Percentiles rank a stretch among this genome's conserved stretches.
Evolutionary conservation across 1,140 invertebrate species (phyloP).

Genomic region (Drosophila tropicalis): DNA sequence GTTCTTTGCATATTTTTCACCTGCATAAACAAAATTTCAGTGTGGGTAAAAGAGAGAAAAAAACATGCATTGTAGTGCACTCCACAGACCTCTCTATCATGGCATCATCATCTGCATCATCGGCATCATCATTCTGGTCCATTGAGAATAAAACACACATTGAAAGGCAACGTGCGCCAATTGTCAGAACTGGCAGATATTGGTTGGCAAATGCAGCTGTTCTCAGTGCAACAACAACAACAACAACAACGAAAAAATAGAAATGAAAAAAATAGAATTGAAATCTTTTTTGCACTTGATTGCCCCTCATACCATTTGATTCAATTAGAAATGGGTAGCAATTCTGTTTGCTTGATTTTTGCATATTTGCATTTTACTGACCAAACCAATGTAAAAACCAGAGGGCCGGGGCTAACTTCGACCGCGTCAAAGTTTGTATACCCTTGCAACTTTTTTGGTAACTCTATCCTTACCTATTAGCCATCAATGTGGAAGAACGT

Average conservation of each 20-base stretch:
- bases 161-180: slow-evolving; percentile 69
- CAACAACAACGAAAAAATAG: slow-evolving; percentile 23
- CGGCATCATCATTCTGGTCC: slow-evolving; percentile 28
- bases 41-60: not conserved
- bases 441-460: too few species aligned
- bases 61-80: slow-evolving; percentile 7
- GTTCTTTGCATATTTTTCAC: not conserved
- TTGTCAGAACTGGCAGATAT: slow-evolving; percentile 58
- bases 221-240: slow-evolving; percentile 9
- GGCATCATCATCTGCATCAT: slow-evolving; percentile 28
- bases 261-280: slow-evolving; percentile 6
- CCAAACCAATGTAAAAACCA: not conserved
- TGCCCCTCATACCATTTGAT: slow-evolving; percentile 53
- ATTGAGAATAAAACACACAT: slow-evolving; percentile 57
- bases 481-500: too few species aligned
- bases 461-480: too few species aligned
- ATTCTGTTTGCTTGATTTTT: slow-evolving; percentile 25
- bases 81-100: too few species aligned
- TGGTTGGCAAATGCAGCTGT: slow-evolving; percentile 45
- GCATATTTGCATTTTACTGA: slow-evolving; percentile 26
- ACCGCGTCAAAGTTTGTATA: too few species aligned
- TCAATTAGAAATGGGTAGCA: slow-evolving; percentile 53
- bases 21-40: not conserved
- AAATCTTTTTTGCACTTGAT: slow-evolving; percentile 63
- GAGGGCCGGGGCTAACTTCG: too few species aligned